Conservation (phyloP, 2,113 vertebrate genomes). For the Equus przewalskii region DNA sequence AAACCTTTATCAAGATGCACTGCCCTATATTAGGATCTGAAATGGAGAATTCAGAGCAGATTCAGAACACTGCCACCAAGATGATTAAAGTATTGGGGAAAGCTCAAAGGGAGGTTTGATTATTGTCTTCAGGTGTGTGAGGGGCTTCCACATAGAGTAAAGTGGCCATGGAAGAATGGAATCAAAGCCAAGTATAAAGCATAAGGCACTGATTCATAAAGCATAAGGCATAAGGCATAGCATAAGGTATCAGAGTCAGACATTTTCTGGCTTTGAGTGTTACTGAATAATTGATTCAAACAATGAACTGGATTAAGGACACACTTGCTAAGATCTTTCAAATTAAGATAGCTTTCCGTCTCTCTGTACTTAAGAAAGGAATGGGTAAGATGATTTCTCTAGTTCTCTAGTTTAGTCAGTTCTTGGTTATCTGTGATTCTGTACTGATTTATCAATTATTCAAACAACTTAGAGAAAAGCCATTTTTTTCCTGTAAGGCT, state of each 20-base stretch:
- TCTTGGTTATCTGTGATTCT: conserved; percentile 53
- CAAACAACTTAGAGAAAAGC: conserved; percentile 33
- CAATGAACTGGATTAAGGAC: conserved; percentile 34
- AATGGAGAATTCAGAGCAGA: background rate
- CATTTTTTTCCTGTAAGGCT: background rate
- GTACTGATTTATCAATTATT: conserved; percentile 50
- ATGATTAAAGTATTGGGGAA: background rate
- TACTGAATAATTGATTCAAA: conserved; percentile 58
- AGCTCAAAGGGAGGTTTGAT: background rate
- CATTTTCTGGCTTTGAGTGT: background rate
- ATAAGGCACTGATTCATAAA: background rate
- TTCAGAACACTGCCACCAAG: background rate
- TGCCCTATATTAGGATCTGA: background rate
- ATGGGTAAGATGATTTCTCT: background rate
- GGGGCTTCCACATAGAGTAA: background rate
- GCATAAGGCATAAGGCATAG: background rate
- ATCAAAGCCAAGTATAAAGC: background rate
- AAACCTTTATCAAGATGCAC: background rate
- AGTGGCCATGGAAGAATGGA: background rate
- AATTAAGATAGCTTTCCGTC: conserved; percentile 23
- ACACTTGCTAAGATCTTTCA: conserved; percentile 30
- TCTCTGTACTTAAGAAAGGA: conserved; percentile 14
- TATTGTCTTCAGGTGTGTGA: background rate
- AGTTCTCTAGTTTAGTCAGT: background rate
- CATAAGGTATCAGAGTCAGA: background rate